Percentiles rank a stretch among this genome's conserved stretches.
phyloP scores from a whole-genome alignment of 2,888 invertebrate species.

The Chymomyza caudatula region DNA sequence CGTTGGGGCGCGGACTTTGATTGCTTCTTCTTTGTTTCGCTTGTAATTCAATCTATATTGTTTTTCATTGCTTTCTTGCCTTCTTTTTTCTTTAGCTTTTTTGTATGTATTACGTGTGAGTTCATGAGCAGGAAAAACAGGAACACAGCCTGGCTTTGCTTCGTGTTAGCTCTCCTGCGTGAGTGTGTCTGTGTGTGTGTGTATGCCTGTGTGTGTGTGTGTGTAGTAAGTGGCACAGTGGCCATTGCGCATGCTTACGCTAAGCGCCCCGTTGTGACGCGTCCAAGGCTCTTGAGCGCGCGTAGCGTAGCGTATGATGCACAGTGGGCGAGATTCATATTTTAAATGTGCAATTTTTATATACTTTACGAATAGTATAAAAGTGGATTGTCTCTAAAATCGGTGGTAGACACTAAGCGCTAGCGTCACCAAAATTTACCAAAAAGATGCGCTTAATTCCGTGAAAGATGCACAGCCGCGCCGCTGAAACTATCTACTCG shows the following conservation, averaged over 20 bases:
- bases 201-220: constrained; percentile 8
- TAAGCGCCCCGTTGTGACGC: constrained; percentile 36
- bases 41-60: constrained; percentile 4
- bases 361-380: too few species aligned
- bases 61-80: neutral
- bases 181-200: constrained; percentile 1
- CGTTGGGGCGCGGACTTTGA: constrained; percentile 20
- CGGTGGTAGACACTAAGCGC: too few species aligned
- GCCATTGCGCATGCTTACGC: constrained; percentile 64
- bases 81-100: constrained; percentile 16
- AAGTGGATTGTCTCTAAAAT: too few species aligned
- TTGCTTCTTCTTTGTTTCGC: neutral
- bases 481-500: too few species aligned
- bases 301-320: neutral
- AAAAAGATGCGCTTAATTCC: too few species aligned
- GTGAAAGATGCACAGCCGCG: too few species aligned
- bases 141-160: neutral
- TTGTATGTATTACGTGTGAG: constrained; percentile 3
- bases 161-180: neutral
- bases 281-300: constrained; percentile 1
- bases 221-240: neutral
- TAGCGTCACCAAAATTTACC: too few species aligned
- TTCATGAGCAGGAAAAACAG: neutral
- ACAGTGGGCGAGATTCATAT: neutral
- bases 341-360: too few species aligned